Evolutionary conservation across 2,113 vertebrate species (phyloP).

Genomic region (Proteles cristata): DNA sequence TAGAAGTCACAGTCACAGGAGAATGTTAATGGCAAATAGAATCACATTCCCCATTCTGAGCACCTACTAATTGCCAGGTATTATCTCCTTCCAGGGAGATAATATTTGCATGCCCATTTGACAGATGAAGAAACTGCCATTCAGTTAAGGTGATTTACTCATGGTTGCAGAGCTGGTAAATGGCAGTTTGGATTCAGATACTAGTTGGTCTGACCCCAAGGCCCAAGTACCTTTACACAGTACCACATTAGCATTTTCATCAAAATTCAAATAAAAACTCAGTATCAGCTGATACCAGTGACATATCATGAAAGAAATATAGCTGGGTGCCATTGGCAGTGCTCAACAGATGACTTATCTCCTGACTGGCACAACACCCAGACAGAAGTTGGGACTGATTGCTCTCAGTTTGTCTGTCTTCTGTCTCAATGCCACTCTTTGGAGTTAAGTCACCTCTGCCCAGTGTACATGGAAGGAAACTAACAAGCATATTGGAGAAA

Average conservation of each 20-base stretch:
- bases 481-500: too few relatives aligned
- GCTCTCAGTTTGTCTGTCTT: neutral
- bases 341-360: neutral
- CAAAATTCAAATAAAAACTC: conserved; percentile 16
- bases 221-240: neutral
- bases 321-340: neutral
- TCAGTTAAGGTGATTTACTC: neutral
- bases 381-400: neutral
- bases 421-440: neutral
- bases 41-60: neutral
- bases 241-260: neutral
- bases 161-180: neutral
- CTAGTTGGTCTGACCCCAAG: neutral
- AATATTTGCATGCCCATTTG: neutral
- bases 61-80: too few relatives aligned
- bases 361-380: neutral
- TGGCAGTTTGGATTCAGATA: neutral
- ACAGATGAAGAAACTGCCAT: neutral
- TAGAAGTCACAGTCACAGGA: neutral
- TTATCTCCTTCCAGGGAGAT: neutral
- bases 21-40: neutral
- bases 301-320: neutral
- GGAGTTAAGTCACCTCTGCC: neutral
- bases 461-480: neutral
- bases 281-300: neutral